These are phyloP conservation scores for Panulirus ornatus DNA, from an alignment of 1,140 invertebrate genomes.

Conservation along the genomic window DNA sequence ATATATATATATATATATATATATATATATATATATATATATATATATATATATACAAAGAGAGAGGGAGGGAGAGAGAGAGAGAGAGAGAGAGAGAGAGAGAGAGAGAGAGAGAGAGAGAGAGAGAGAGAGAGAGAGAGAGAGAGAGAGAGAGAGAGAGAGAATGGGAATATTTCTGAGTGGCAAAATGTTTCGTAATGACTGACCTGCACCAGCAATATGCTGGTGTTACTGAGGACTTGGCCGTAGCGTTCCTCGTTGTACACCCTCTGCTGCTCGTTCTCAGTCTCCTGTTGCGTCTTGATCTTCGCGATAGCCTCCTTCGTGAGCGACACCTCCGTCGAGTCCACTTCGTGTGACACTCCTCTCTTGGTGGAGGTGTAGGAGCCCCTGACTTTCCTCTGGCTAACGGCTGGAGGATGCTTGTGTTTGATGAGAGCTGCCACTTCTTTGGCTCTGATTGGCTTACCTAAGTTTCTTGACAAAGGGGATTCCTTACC, in stretches of 20 bases:
- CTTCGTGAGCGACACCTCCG: constrained; percentile 58
- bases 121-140: background rate
- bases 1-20: no score
- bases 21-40: no score
- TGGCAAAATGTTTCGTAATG: background rate
- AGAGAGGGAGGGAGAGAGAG: background rate
- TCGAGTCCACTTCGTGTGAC: constrained; percentile 54
- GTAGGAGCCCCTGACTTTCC: no score
- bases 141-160: background rate
- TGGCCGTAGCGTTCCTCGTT: constrained; percentile 50
- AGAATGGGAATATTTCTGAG: no score
- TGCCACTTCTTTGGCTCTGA: no score
- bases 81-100: background rate
- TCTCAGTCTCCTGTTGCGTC: constrained; percentile 23
- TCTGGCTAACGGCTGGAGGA: no score
- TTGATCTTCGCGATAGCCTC: constrained; percentile 50
- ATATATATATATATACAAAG: no score
- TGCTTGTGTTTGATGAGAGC: no score
- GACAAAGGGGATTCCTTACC: background rate
- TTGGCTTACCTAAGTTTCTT: no score
- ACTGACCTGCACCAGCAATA: constrained; percentile 68
- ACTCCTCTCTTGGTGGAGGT: constrained; percentile 26
- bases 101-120: background rate
- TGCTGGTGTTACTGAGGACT: constrained; percentile 52
- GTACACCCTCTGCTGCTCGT: constrained; percentile 57